Conservation (phyloP, 2,888 invertebrate genomes). For the Elysia crispata region DNA sequence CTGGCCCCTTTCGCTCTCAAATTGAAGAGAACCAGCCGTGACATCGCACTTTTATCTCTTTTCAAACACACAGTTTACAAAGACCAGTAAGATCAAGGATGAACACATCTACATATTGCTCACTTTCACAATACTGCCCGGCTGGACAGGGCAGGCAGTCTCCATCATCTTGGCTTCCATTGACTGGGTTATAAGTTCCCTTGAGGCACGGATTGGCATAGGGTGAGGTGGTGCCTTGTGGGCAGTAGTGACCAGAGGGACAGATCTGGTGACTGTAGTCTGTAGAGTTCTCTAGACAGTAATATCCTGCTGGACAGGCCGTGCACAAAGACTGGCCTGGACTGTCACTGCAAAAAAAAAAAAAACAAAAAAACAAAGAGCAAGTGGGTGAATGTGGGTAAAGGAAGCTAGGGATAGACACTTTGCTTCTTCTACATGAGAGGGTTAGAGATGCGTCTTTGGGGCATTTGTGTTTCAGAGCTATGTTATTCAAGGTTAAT, state of each 20-base stretch:
- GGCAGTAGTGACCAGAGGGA: constrained; percentile 73
- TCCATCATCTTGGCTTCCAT: constrained; percentile 56
- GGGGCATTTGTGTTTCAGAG: too few relatives aligned
- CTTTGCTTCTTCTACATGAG: too few relatives aligned
- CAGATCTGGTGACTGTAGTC: constrained; percentile 66
- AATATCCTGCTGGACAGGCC: constrained; percentile 71
- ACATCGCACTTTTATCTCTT: too few relatives aligned
- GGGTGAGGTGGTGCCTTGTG: constrained; percentile 65
- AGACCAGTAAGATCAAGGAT: too few relatives aligned
- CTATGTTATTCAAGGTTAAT: too few relatives aligned
- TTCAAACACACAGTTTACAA: too few relatives aligned
- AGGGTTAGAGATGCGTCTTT: too few relatives aligned
- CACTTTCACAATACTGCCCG: constrained; percentile 73
- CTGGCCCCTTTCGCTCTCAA: too few relatives aligned
- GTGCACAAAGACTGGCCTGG: constrained; percentile 64
- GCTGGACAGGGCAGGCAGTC: constrained; percentile 73
- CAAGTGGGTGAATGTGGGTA: background rate
- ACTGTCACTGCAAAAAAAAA: constrained; percentile 61
- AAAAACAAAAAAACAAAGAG: background rate
- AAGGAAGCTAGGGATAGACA: background rate
- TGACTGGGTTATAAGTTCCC: constrained; percentile 71
- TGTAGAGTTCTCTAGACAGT: constrained; percentile 71
- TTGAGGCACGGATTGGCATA: constrained; percentile 71
- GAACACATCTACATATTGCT: constrained; percentile 23
- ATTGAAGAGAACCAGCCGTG: too few relatives aligned